These are phyloP conservation scores for Pogonocichla stellata DNA, from an alignment of 2,113 vertebrate species.

Conservation along the genomic window DNA sequence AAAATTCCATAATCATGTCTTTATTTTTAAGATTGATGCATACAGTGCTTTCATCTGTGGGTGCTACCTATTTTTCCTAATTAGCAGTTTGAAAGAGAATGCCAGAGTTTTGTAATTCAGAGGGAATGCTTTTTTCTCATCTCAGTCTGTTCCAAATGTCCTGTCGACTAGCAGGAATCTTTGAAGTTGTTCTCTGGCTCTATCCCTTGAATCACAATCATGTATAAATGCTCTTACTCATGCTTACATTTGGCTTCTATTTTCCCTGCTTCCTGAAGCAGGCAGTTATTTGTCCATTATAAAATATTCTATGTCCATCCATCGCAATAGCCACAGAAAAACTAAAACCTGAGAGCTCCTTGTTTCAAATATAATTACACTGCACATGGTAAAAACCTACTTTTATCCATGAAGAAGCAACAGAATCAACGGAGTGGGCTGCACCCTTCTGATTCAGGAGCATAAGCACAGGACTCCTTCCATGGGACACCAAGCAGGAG, in stretches of 20 bases:
- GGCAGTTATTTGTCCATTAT: neutral
- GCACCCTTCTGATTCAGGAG: neutral
- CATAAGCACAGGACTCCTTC: neutral
- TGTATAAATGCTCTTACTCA: constrained; percentile 7
- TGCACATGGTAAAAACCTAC: neutral
- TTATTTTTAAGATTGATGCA: neutral
- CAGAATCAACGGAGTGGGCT: neutral
- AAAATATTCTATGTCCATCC: neutral
- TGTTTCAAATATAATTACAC: neutral
- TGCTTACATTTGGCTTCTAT: constrained; percentile 3
- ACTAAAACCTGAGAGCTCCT: neutral
- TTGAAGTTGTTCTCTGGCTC: constrained; percentile 49
- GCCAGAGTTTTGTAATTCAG: constrained; percentile 43
- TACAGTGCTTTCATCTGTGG: constrained; percentile 20
- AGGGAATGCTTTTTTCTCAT: constrained; percentile 52
- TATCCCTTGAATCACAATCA: constrained; percentile 26
- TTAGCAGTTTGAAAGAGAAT: constrained; percentile 55
- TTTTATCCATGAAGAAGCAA: neutral
- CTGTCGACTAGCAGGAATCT: constrained; percentile 21
- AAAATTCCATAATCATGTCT: neutral
- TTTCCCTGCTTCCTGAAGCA: neutral
- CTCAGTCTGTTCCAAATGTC: constrained; percentile 50
- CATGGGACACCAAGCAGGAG: neutral
- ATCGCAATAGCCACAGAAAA: neutral
- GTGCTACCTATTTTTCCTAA: constrained; percentile 42